Conservation (phyloP, 2,113 vertebrate genomes). For the Falco punctatus region DNA sequence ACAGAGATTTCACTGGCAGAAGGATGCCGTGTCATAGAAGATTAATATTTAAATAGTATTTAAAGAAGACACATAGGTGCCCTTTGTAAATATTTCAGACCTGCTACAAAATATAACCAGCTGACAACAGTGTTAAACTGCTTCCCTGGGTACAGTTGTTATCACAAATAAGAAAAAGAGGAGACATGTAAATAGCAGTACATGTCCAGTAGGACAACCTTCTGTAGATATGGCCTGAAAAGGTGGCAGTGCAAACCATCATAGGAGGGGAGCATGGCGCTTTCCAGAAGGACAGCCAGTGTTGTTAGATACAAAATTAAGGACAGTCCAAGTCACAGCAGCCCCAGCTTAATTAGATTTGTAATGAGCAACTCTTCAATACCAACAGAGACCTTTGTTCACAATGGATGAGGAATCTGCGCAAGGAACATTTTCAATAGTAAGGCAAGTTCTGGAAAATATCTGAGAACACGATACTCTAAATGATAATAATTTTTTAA, state of each 20-base stretch:
- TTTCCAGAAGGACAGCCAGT: neutral
- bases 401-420: neutral
- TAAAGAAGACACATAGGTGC: neutral
- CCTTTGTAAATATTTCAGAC: neutral
- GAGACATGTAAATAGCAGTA: too few species aligned
- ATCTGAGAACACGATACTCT: neutral
- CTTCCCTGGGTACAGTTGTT: neutral
- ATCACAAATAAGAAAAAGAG: neutral
- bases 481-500: too few species aligned
- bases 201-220: neutral
- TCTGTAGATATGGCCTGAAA: neutral
- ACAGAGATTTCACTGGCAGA: neutral
- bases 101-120: neutral
- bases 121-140: neutral
- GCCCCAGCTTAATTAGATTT: neutral
- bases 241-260: neutral
- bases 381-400: neutral
- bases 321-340: neutral
- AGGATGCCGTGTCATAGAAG: neutral
- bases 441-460: neutral
- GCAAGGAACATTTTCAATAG: neutral
- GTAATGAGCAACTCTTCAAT: neutral
- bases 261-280: neutral
- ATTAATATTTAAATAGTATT: neutral
- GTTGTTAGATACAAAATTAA: neutral